Percentiles rank a stretch among this genome's conserved stretches.
phyloP scores from a whole-genome alignment of 30 jellyfish, hydroid and myxozoan genomes.

The Calvadosia cruxmelitensis region DNA sequence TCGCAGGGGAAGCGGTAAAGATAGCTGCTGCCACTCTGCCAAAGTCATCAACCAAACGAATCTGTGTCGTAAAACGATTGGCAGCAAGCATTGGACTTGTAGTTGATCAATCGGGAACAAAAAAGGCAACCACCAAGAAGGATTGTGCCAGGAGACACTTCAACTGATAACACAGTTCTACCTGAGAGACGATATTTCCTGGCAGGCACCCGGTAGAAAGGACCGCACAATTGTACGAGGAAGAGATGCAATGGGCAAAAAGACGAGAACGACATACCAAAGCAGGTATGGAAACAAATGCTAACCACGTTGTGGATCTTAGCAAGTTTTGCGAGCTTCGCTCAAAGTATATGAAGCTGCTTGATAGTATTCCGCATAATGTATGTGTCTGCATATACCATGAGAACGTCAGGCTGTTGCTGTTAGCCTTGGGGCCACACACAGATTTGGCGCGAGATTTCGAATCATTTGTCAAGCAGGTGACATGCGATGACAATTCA shows the following conservation, averaged over 20 bases:
- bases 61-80: too few relatives aligned
- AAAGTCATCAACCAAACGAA: too few relatives aligned
- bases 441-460: not conserved
- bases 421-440: constrained; percentile 2
- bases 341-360: constrained; percentile 8
- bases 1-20: too few relatives aligned
- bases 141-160: too few relatives aligned
- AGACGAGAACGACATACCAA: constrained; percentile 6
- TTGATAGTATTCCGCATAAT: constrained; percentile 11
- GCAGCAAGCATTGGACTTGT: too few relatives aligned
- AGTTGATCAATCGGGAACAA: too few relatives aligned
- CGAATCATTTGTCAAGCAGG: not conserved
- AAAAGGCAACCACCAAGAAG: too few relatives aligned
- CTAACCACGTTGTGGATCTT: constrained; percentile 1
- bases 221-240: constrained; percentile 11
- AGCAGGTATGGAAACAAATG: constrained; percentile 7
- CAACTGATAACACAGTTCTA: too few relatives aligned
- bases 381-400: constrained; percentile 14
- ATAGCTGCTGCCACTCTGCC: too few relatives aligned
- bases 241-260: constrained; percentile 19
- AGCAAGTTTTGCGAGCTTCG: constrained; percentile 20
- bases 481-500: not conserved
- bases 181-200: constrained; percentile 18
- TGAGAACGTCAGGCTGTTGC: constrained; percentile 2
- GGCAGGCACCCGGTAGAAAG: constrained; percentile 34